Evolutionary conservation across 1,140 invertebrate species (phyloP).

Genomic region (Aphaenogaster rudis): DNA sequence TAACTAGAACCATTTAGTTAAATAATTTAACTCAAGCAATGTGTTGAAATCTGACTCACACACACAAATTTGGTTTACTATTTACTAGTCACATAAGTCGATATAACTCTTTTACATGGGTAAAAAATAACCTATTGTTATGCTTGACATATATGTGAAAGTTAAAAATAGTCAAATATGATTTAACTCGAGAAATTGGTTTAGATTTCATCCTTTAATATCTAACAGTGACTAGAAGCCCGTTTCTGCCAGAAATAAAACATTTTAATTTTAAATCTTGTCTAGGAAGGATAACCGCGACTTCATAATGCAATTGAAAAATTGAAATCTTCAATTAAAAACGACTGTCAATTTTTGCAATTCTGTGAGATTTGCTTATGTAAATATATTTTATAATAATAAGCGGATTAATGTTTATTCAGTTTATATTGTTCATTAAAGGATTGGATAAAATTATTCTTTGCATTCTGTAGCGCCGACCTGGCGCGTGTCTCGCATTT

Average conservation of each 20-base stretch:
- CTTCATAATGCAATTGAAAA: background rate
- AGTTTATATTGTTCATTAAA: background rate
- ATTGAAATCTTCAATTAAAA: background rate
- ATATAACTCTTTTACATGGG: too few species aligned
- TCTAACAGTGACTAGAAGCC: background rate
- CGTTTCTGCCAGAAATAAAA: background rate
- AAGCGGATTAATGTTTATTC: background rate
- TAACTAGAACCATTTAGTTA: too few species aligned
- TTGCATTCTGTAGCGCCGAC: conserved; percentile 7
- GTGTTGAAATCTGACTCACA: too few species aligned
- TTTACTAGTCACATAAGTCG: too few species aligned
- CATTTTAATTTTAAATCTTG: background rate
- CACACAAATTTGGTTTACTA: too few species aligned
- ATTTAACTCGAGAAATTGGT: too few species aligned
- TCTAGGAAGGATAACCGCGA: too few species aligned
- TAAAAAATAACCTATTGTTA: too few species aligned
- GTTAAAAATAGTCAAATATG: too few species aligned
- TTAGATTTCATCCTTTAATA: too few species aligned
- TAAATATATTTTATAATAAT: background rate
- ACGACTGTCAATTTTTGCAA: background rate
- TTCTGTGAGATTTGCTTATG: background rate
- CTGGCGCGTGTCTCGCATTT: conserved; percentile 57
- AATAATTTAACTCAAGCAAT: too few species aligned
- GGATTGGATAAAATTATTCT: conserved; percentile 13
- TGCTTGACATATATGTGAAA: too few species aligned